phyloP scores from a whole-genome alignment of 1,140 invertebrate species.

The Dryas iulia region DNA sequence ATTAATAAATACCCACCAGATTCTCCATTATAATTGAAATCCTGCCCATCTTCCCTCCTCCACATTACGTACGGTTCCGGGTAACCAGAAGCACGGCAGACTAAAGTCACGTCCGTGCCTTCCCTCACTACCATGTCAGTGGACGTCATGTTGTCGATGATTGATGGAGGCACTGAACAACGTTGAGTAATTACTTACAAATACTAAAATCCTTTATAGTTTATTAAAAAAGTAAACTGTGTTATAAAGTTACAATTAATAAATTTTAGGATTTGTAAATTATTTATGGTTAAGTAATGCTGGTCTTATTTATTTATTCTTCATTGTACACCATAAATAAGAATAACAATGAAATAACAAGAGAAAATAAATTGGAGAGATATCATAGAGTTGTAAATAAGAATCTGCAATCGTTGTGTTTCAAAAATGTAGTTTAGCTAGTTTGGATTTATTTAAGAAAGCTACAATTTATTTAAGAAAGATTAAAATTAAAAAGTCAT shows the following conservation, averaged over 20 bases:
- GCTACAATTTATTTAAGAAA: too few relatives aligned
- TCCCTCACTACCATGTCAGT: constrained; percentile 94
- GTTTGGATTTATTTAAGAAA: too few relatives aligned
- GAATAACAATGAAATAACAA: too few relatives aligned
- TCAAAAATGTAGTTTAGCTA: neutral
- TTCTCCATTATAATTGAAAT: constrained; percentile 92
- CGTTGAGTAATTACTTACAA: constrained; percentile 27
- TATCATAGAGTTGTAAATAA: too few relatives aligned
- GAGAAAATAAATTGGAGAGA: too few relatives aligned
- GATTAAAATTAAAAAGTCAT: too few relatives aligned
- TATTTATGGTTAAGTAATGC: too few relatives aligned
- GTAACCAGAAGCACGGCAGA: constrained; percentile 92
- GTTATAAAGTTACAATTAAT: too few relatives aligned
- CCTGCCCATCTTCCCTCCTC: constrained; percentile 92
- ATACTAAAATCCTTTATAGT: neutral
- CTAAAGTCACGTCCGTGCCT: constrained; percentile 91
- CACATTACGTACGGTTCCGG: constrained; percentile 95
- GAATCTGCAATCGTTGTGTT: neutral
- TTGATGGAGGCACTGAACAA: constrained; percentile 89
- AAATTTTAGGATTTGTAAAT: too few relatives aligned
- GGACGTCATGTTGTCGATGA: constrained; percentile 91
- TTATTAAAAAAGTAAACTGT: neutral
- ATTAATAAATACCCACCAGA: too few relatives aligned
- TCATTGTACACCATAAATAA: too few relatives aligned
- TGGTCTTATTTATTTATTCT: too few relatives aligned